A percentile compares a stretch with the other conserved stretches of the same genome.
These are phyloP conservation scores for Tamandua tetradactyla DNA, from an alignment of 2,797 vertebrate species.

Conservation along the genomic window DNA sequence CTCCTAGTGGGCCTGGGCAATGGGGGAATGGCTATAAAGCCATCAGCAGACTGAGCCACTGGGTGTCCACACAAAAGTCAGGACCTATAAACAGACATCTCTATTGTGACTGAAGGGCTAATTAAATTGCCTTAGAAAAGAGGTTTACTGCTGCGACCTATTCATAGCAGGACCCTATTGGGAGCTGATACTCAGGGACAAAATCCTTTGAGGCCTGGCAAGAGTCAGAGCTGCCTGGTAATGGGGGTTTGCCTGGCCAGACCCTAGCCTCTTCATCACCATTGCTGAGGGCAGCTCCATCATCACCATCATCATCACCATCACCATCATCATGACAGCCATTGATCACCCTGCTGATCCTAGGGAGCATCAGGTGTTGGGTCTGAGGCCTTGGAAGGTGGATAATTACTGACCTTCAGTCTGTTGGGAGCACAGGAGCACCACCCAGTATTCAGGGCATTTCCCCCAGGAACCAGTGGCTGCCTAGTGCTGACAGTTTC, in stretches of 20 bases:
- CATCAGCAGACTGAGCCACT: conserved; percentile 89
- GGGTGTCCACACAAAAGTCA: conserved; percentile 88
- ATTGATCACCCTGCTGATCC: conserved; percentile 21
- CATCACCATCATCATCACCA: conserved; percentile 45
- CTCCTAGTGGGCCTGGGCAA: conserved; percentile 87
- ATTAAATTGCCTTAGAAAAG: conserved; percentile 85
- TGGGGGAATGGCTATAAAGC: conserved; percentile 90
- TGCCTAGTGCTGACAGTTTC: not conserved
- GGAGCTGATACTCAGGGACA: not conserved
- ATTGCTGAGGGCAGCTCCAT: conserved; percentile 80
- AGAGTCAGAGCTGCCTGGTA: conserved; percentile 43
- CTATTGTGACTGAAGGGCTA: conserved; percentile 88
- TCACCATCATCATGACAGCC: not conserved
- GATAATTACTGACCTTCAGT: not conserved
- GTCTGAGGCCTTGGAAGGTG: not conserved
- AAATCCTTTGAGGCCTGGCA: conserved; percentile 52
- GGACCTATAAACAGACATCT: conserved; percentile 93
- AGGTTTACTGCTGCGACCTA: not conserved
- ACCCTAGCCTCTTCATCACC: conserved; percentile 15
- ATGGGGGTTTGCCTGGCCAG: not conserved
- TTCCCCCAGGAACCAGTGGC: not conserved
- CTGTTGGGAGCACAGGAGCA: not conserved
- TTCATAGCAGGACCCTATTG: conserved; percentile 61
- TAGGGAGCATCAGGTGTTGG: not conserved
- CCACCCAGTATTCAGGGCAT: not conserved